Evolutionary conservation across 2,888 invertebrate genomes (phyloP).

Genomic region (Scaptomyza reducta): DNA sequence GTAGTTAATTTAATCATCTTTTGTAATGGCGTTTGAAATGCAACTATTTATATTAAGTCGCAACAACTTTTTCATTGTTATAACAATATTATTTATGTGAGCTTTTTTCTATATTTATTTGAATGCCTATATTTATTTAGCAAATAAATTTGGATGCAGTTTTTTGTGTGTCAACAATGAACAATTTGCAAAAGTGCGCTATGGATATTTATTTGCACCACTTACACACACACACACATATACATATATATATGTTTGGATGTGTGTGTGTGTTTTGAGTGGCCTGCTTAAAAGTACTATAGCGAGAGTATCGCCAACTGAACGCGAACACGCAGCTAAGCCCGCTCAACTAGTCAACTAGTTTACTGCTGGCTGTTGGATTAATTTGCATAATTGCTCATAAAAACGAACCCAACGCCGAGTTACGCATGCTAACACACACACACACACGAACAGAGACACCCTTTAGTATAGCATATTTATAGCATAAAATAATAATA

Average conservation of each 20-base stretch:
- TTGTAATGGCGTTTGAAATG: not conserved
- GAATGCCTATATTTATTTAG: constrained; percentile 46
- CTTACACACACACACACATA: too few relatives aligned
- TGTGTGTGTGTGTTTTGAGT: constrained; percentile 24
- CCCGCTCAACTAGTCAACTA: constrained; percentile 44
- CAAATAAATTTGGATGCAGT: too few relatives aligned
- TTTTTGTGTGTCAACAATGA: constrained; percentile 59
- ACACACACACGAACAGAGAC: constrained; percentile 23
- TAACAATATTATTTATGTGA: not conserved
- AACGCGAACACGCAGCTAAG: constrained; percentile 48
- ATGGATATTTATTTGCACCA: constrained; percentile 21
- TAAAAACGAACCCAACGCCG: constrained; percentile 69
- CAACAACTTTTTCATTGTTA: not conserved
- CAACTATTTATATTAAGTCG: too few relatives aligned
- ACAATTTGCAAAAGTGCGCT: constrained; percentile 60
- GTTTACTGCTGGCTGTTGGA: constrained; percentile 60
- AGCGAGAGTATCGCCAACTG: constrained; percentile 27
- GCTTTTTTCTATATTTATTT: constrained; percentile 30
- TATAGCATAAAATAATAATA: constrained; percentile 48
- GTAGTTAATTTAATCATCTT: not conserved
- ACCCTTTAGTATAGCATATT: too few relatives aligned
- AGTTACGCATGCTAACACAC: too few relatives aligned
- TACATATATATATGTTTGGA: too few relatives aligned
- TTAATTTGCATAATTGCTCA: constrained; percentile 78
- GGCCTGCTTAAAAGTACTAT: constrained; percentile 37